Evolutionary conservation across 92 coral and sea anemone species (phyloP).

Genomic region (Siderastrea siderea): DNA sequence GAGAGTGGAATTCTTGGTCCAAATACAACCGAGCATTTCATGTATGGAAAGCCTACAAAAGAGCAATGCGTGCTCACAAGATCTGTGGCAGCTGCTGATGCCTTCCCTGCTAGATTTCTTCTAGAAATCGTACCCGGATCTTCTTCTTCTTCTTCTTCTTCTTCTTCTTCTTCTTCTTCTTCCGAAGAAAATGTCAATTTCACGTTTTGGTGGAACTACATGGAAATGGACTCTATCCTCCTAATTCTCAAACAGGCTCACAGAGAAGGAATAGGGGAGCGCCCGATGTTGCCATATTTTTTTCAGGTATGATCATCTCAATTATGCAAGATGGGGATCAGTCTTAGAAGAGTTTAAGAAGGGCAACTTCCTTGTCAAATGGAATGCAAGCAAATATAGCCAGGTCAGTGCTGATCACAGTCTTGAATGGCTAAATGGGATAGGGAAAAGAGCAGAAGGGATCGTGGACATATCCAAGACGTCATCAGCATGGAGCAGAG

Average conservation of each 20-base stretch:
- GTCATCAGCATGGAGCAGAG: slow-evolving; percentile 55
- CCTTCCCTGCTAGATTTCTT: slow-evolving; percentile 45
- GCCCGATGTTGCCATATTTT: slow-evolving; percentile 73
- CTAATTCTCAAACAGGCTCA: slow-evolving; percentile 71
- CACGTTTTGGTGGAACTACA: slow-evolving; percentile 69
- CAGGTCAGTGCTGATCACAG: slow-evolving; percentile 68
- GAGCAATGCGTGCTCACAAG: slow-evolving; percentile 73
- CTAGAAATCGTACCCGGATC: slow-evolving; percentile 52
- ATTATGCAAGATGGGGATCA: slow-evolving; percentile 74
- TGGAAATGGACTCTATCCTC: slow-evolving; percentile 71
- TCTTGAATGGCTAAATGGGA: slow-evolving; percentile 73
- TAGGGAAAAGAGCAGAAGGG: slow-evolving; percentile 57
- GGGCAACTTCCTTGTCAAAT: slow-evolving; percentile 70
- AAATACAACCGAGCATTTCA: slow-evolving; percentile 35
- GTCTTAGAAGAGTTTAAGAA: slow-evolving; percentile 50
- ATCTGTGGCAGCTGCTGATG: slow-evolving; percentile 58
- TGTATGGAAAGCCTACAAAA: slow-evolving; percentile 68
- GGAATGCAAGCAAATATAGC: slow-evolving; percentile 52
- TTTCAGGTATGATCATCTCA: slow-evolving; percentile 55
- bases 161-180: too few relatives aligned
- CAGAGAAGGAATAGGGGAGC: slow-evolving; percentile 64
- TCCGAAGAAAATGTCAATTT: slow-evolving; percentile 64
- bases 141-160: neutral
- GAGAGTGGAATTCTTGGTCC: slow-evolving; percentile 67
- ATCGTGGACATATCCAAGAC: slow-evolving; percentile 59